Conservation (phyloP, 2,888 invertebrate species). For the Drosophila fungiperda region DNA sequence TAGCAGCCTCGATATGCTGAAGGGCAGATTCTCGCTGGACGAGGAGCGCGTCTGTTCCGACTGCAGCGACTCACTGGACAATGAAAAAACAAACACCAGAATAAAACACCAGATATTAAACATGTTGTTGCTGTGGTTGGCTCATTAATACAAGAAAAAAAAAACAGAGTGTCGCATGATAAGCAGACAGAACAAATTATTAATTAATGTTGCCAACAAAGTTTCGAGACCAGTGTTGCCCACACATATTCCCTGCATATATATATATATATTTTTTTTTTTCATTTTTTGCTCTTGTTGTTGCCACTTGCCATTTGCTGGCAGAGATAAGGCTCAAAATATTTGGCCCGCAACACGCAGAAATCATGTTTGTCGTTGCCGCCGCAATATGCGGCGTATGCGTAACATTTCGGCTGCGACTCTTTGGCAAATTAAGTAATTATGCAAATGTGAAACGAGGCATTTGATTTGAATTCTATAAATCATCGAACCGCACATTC, state of each 20-base stretch:
- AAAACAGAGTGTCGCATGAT: slow-evolving; percentile 54
- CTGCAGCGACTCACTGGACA: slow-evolving; percentile 84
- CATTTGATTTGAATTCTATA: slow-evolving; percentile 65
- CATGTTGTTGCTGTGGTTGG: neutral
- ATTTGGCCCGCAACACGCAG: slow-evolving; percentile 50
- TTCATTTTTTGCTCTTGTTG: slow-evolving; percentile 7
- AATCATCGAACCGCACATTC: slow-evolving; percentile 56
- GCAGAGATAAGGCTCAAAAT: slow-evolving; percentile 31
- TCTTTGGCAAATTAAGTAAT: slow-evolving; percentile 70
- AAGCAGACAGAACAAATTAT: slow-evolving; percentile 70
- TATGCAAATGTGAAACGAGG: slow-evolving; percentile 63
- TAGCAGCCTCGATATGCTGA: slow-evolving; percentile 92
- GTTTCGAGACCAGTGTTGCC: slow-evolving; percentile 34
- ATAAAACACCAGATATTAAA: slow-evolving; percentile 23
- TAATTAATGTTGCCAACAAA: slow-evolving; percentile 49
- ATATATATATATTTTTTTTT: fast-evolving
- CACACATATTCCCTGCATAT: slow-evolving; percentile 36
- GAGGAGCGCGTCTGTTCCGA: slow-evolving; percentile 86
- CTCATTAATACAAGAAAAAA: neutral
- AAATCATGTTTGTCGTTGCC: slow-evolving; percentile 54
- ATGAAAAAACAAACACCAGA: neutral
- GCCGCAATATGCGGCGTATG: slow-evolving; percentile 52
- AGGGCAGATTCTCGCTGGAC: slow-evolving; percentile 87
- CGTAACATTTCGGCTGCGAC: slow-evolving; percentile 38
- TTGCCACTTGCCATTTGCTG: neutral